Evolutionary conservation across 2,888 invertebrate species (phyloP).

Genomic region (Yponomeuta malinellus): DNA sequence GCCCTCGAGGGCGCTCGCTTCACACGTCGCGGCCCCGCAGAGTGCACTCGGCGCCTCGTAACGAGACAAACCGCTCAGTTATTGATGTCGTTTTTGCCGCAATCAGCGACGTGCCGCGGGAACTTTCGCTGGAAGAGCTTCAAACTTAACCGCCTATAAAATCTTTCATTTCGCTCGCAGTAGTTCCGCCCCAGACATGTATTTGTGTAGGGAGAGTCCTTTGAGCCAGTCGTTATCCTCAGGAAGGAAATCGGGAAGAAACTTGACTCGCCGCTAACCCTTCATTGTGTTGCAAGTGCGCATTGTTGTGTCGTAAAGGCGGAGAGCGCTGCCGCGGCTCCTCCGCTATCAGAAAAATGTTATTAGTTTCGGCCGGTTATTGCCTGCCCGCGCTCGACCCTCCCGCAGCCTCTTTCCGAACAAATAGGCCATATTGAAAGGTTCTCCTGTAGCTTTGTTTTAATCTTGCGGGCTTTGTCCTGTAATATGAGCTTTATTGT

Average conservation of each 20-base stretch:
- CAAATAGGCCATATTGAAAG: conserved; percentile 32
- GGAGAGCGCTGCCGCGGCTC: conserved; percentile 44
- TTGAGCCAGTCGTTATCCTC: conserved; percentile 33
- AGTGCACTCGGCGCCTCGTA: conserved; percentile 61
- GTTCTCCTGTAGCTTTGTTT: conserved; percentile 27
- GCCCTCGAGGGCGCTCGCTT: conserved; percentile 61
- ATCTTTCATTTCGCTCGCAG: background rate
- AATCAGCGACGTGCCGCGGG: conserved; percentile 39
- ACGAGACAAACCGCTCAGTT: conserved; percentile 59
- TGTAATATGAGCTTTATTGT: background rate
- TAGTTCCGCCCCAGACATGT: conserved; percentile 7
- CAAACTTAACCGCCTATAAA: conserved; percentile 13
- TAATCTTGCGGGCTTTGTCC: conserved; percentile 24
- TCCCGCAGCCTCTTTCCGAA: conserved; percentile 44
- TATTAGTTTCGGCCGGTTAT: conserved; percentile 72
- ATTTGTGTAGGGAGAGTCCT: background rate
- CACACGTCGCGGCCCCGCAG: conserved; percentile 55
- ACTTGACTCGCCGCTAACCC: conserved; percentile 47
- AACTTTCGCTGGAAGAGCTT: conserved; percentile 10
- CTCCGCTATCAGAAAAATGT: conserved; percentile 70
- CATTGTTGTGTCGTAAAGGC: conserved; percentile 62
- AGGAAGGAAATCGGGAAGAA: conserved; percentile 38
- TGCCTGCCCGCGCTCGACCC: conserved; percentile 60
- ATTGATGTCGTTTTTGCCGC: conserved; percentile 59
- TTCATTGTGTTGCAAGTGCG: conserved; percentile 58